A percentile compares a stretch with the other conserved stretches of the same genome.
Evolutionary conservation across 2,888 invertebrate species (phyloP).

Genomic region (Flexamia atlantica): DNA sequence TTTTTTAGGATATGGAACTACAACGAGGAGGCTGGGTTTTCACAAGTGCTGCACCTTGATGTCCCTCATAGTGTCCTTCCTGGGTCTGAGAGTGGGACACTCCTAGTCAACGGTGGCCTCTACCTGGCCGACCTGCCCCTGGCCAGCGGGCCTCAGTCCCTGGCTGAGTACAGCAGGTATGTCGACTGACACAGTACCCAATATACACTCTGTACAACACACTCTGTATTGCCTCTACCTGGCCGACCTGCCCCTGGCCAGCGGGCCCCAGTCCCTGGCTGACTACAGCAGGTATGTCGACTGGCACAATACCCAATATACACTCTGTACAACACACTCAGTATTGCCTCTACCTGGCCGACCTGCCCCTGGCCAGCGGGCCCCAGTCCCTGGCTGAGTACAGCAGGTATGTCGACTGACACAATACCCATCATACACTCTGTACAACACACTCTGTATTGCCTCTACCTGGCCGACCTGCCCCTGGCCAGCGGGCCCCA

Average conservation of each 20-base stretch:
- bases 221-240: constrained; percentile 81
- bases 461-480: constrained; percentile 76
- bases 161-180: constrained; percentile 68
- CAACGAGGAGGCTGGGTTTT: constrained; percentile 84
- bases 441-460: too few relatives aligned
- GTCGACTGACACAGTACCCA: too few relatives aligned
- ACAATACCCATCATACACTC: too few relatives aligned
- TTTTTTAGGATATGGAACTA: constrained; percentile 86
- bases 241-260: constrained; percentile 48
- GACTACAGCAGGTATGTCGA: constrained; percentile 68
- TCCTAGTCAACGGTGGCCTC: constrained; percentile 81
- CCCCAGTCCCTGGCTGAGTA: constrained; percentile 66
- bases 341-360: constrained; percentile 77
- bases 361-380: constrained; percentile 56
- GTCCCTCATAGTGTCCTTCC: constrained; percentile 82
- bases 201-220: too few relatives aligned
- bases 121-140: constrained; percentile 73
- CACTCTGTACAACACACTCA: too few relatives aligned
- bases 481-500: constrained; percentile 61
- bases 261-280: constrained; percentile 63
- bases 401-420: constrained; percentile 68
- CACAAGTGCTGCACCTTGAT: constrained; percentile 82
- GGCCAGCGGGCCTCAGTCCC: constrained; percentile 61
- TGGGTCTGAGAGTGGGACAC: constrained; percentile 81
- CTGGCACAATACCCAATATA: too few relatives aligned